phyloP scores from a whole-genome alignment of 2,113 vertebrate species.

The Trogon surrucura region DNA sequence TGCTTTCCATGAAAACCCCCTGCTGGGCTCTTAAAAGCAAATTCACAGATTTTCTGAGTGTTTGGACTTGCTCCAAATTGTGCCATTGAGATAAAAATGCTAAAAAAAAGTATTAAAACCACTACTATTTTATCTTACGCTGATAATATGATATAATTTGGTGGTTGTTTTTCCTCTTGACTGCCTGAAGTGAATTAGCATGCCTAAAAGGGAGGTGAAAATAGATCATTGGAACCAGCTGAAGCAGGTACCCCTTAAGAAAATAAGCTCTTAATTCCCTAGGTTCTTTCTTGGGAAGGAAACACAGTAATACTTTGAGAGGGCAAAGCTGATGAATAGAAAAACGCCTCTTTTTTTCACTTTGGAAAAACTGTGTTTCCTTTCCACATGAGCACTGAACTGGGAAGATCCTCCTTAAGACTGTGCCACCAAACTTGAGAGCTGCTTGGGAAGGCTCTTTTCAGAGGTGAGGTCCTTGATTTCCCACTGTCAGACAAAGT shows the following conservation, averaged over 20 bases:
- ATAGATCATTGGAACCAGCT: slow-evolving; percentile 7
- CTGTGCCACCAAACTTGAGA: not conserved
- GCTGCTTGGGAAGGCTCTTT: not conserved
- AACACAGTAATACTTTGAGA: not conserved
- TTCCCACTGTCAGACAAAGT: not conserved
- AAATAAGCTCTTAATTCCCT: slow-evolving; percentile 13
- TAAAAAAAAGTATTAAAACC: slow-evolving; percentile 30
- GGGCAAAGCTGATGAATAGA: not conserved
- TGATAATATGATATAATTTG: slow-evolving; percentile 64
- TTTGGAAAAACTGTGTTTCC: no score
- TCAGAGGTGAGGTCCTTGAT: not conserved
- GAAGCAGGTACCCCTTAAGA: not conserved
- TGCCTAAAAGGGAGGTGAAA: slow-evolving; percentile 29
- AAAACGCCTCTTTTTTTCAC: not conserved
- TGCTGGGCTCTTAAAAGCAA: slow-evolving; percentile 61
- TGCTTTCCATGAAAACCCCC: not conserved
- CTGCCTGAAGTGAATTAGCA: slow-evolving; percentile 50
- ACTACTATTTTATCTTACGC: slow-evolving; percentile 46
- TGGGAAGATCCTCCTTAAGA: not conserved
- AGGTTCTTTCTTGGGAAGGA: not conserved
- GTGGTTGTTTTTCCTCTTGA: slow-evolving; percentile 40
- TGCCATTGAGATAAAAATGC: slow-evolving; percentile 52
- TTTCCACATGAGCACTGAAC: not conserved
- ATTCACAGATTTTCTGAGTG: slow-evolving; percentile 66
- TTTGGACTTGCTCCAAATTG: slow-evolving; percentile 65